phyloP scores from a whole-genome alignment of 1,140 invertebrate species.

The Dreissena rostriformis region DNA sequence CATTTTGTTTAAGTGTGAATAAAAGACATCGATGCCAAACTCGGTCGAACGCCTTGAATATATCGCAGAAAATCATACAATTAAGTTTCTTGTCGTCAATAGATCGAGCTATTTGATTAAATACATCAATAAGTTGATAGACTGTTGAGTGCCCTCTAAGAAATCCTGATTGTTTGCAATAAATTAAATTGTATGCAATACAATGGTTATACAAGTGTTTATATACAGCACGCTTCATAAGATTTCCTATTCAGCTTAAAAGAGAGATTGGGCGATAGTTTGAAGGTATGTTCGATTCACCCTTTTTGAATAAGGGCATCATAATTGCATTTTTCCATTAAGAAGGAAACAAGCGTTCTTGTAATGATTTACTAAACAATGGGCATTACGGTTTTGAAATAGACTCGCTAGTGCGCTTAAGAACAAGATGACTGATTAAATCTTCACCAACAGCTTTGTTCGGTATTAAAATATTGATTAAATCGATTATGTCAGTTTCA shows the following conservation, averaged over 20 bases:
- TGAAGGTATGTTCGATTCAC: not conserved
- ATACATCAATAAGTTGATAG: not conserved
- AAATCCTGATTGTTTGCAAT: not conserved
- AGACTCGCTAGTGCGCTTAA: not conserved
- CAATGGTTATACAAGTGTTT: conserved; percentile 4
- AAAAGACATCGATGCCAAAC: no score
- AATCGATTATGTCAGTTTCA: no score
- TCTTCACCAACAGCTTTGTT: no score
- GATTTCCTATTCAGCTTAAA: conserved; percentile 21
- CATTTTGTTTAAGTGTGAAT: no score
- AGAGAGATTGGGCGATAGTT: conserved; percentile 18
- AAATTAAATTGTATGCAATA: not conserved
- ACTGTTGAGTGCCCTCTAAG: not conserved
- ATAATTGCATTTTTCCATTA: not conserved
- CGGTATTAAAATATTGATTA: no score
- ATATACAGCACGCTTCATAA: not conserved
- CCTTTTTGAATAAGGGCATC: not conserved
- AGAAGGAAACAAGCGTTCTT: not conserved
- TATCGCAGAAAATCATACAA: no score
- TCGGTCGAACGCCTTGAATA: no score
- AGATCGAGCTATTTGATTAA: no score
- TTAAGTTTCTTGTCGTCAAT: no score
- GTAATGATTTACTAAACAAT: not conserved
- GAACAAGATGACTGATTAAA: not conserved
- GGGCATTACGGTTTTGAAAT: not conserved